Conservation (phyloP, 2,888 invertebrate genomes). For the Drosophila suboccidentalis region DNA sequence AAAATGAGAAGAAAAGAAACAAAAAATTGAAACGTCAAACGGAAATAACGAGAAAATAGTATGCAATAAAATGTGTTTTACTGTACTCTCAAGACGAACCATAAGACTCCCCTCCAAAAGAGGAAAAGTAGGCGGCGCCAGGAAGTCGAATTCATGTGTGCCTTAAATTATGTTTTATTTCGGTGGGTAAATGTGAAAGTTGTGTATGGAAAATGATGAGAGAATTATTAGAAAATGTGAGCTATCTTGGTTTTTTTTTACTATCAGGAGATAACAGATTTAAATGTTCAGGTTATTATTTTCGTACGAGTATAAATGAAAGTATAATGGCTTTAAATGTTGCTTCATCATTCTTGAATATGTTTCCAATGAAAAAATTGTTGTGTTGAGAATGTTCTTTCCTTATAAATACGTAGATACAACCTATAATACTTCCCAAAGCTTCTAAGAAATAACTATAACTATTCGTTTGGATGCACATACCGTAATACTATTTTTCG, state of each 20-base stretch:
- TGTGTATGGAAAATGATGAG: slow-evolving; percentile 1
- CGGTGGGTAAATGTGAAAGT: slow-evolving; percentile 4
- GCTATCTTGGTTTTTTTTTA: too few species aligned
- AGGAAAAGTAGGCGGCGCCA: slow-evolving; percentile 6
- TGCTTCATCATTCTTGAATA: background rate
- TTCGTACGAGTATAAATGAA: background rate
- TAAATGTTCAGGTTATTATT: background rate
- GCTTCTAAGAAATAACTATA: background rate
- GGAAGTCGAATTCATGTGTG: slow-evolving; percentile 40
- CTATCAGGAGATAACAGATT: background rate
- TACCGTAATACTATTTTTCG: slow-evolving; percentile 39
- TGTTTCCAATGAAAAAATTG: background rate
- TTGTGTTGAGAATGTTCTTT: too few species aligned
- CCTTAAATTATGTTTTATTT: slow-evolving; percentile 18
- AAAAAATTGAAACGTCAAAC: slow-evolving; percentile 60
- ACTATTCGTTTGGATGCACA: slow-evolving; percentile 11
- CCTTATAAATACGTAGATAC: background rate
- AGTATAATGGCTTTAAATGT: background rate
- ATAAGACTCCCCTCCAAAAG: slow-evolving; percentile 7
- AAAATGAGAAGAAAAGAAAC: slow-evolving; percentile 26
- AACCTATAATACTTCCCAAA: background rate
- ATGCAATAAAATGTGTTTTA: slow-evolving; percentile 69
- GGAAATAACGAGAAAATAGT: slow-evolving; percentile 75
- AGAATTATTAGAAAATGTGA: background rate
- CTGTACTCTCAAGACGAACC: slow-evolving; percentile 15